These are phyloP conservation scores for Pogonocherus hispidulus DNA, from an alignment of 2,888 invertebrate species.

Conservation along the genomic window DNA sequence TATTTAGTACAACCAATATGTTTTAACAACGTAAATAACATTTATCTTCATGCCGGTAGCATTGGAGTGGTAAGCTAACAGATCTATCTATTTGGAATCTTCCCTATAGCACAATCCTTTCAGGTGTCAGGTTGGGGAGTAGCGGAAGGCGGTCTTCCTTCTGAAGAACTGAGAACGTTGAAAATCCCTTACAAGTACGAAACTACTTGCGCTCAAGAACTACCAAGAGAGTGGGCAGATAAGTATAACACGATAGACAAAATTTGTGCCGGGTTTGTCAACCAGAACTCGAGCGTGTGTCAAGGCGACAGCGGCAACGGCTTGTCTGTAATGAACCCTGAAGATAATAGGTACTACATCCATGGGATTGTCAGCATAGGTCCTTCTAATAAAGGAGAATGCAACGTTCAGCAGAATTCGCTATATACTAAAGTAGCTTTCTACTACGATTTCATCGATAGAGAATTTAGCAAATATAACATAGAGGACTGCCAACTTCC, in stretches of 20 bases:
- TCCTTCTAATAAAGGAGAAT: constrained; percentile 32
- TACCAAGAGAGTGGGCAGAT: constrained; percentile 39
- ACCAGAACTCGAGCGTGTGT: constrained; percentile 40
- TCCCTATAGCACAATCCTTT: neutral
- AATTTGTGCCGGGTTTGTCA: constrained; percentile 44
- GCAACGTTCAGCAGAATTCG: constrained; percentile 43
- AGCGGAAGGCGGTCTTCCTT: constrained; percentile 31
- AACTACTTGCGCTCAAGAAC: constrained; percentile 38
- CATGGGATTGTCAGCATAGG: constrained; percentile 46
- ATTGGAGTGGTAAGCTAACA: constrained; percentile 38
- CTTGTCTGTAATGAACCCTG: constrained; percentile 38
- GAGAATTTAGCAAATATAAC: constrained; percentile 32
- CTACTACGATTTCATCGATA: constrained; percentile 43
- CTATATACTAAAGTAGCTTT: constrained; percentile 42
- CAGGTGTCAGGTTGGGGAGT: constrained; percentile 46
- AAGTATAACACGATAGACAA: constrained; percentile 43
- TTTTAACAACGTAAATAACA: constrained; percentile 37
- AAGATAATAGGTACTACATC: constrained; percentile 45
- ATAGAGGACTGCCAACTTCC: constrained; percentile 44
- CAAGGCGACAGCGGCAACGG: constrained; percentile 47
- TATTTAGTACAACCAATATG: constrained; percentile 43
- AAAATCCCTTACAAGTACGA: constrained; percentile 44
- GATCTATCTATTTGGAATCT: neutral
- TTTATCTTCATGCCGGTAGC: constrained; percentile 32
- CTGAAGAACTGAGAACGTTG: constrained; percentile 38